phyloP scores from a whole-genome alignment of 2,113 vertebrate species.

The Perccottus glenii region DNA sequence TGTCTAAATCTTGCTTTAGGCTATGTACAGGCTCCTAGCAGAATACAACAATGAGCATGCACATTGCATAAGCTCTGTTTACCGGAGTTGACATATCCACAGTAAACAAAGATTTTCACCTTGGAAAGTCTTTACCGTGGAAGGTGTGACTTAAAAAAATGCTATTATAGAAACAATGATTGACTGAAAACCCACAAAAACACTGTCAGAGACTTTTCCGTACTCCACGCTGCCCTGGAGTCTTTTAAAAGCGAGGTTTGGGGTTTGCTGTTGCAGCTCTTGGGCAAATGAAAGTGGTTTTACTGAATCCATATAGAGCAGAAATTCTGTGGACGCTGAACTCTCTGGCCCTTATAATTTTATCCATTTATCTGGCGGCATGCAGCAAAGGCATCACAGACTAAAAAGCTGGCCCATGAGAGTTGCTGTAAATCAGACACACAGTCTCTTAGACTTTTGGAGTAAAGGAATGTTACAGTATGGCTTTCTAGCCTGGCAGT shows the following conservation, averaged over 20 bases:
- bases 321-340: constrained; percentile 15
- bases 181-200: neutral
- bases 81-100: no score
- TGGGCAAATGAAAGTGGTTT: constrained; percentile 35
- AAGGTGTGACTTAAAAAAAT: no score
- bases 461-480: neutral
- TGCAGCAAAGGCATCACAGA: constrained; percentile 2
- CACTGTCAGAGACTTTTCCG: constrained; percentile 2
- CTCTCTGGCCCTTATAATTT: neutral
- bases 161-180: neutral
- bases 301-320: constrained; percentile 28
- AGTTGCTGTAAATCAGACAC: neutral
- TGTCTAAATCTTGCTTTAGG: no score
- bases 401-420: neutral
- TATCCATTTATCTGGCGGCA: constrained; percentile 1
- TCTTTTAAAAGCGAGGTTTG: constrained; percentile 23
- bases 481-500: neutral
- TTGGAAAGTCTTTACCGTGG: no score
- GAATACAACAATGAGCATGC: no score
- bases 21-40: no score
- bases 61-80: no score
- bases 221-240: constrained; percentile 10
- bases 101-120: no score
- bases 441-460: neutral
- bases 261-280: constrained; percentile 28